Percentiles rank a stretch among this genome's conserved stretches.
Evolutionary conservation across 2,888 invertebrate genomes (phyloP).

Genomic region (Apodemia hepburni): DNA sequence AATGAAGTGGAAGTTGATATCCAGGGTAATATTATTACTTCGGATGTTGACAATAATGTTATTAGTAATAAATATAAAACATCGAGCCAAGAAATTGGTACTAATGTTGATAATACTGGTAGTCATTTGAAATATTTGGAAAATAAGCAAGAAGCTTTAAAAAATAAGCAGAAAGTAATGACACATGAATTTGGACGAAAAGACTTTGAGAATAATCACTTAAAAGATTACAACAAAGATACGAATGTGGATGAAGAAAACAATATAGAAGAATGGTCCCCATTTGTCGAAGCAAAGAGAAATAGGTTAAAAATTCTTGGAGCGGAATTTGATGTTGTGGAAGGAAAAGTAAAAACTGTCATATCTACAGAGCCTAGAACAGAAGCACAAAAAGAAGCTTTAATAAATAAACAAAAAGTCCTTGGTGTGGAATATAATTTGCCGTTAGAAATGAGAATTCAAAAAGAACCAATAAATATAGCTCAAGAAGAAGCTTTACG

Average conservation of each 20-base stretch:
- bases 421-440: slow-evolving; percentile 81
- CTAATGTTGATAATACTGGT: slow-evolving; percentile 43
- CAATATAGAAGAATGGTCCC: slow-evolving; percentile 42
- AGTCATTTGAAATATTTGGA: slow-evolving; percentile 55
- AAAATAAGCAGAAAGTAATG: slow-evolving; percentile 76
- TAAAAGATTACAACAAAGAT: slow-evolving; percentile 37
- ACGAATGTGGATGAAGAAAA: slow-evolving; percentile 53
- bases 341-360: slow-evolving; percentile 31
- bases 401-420: slow-evolving; percentile 81
- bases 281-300: slow-evolving; percentile 53
- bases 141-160: slow-evolving; percentile 62
- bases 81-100: slow-evolving; percentile 57
- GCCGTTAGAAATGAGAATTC: slow-evolving; percentile 39
- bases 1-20: slow-evolving; percentile 54
- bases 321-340: slow-evolving; percentile 43
- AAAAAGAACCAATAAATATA: slow-evolving; percentile 50
- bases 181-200: slow-evolving; percentile 64
- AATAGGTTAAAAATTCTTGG: slow-evolving; percentile 62
- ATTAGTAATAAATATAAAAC: slow-evolving; percentile 37
- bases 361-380: slow-evolving; percentile 44
- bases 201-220: slow-evolving; percentile 52
- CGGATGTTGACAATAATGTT: slow-evolving; percentile 35
- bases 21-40: slow-evolving; percentile 56
- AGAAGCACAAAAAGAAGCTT: slow-evolving; percentile 79
- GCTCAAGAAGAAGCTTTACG: slow-evolving; percentile 63